Conservation (phyloP, 53 echinoderm and acorn worm species). For the Actinopyga echinites region DNA sequence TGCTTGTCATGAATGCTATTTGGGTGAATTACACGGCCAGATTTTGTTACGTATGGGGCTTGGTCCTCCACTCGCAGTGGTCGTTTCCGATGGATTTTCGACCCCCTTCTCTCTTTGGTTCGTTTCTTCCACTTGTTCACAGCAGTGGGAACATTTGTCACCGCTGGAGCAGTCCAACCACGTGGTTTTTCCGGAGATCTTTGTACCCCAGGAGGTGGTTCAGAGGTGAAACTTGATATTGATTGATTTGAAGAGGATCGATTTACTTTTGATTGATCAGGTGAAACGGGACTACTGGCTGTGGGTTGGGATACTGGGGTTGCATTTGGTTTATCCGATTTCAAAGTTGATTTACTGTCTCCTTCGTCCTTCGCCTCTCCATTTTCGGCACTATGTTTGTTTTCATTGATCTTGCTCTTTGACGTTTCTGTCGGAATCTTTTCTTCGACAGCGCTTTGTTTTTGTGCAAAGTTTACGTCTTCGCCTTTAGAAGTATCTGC, state of each 20-base stretch:
- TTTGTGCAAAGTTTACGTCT: too few species aligned
- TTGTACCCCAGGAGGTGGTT: conserved; percentile 1
- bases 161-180: conserved; percentile 18
- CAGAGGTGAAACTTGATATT: conserved; percentile 11
- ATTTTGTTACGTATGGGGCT: conserved; percentile 57
- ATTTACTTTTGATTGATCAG: too few species aligned
- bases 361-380: too few species aligned
- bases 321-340: too few species aligned
- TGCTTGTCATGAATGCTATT: conserved; percentile 46
- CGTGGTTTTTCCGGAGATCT: background rate
- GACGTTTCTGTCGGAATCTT: too few species aligned
- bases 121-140: conserved; percentile 27
- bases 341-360: too few species aligned
- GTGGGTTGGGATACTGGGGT: too few species aligned
- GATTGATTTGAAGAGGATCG: background rate
- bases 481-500: too few species aligned
- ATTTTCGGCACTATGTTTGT: too few species aligned
- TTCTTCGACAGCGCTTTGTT: too few species aligned
- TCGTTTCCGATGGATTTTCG: background rate
- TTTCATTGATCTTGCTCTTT: too few species aligned
- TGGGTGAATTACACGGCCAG: conserved; percentile 58
- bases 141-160: background rate
- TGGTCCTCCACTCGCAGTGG: conserved; percentile 35
- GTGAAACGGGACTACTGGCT: too few species aligned
- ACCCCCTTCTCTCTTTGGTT: background rate